A percentile compares a stretch with the other conserved stretches of the same genome.
Evolutionary conservation across 2,888 invertebrate genomes (phyloP).

Genomic region (Spodoptera exigua): DNA sequence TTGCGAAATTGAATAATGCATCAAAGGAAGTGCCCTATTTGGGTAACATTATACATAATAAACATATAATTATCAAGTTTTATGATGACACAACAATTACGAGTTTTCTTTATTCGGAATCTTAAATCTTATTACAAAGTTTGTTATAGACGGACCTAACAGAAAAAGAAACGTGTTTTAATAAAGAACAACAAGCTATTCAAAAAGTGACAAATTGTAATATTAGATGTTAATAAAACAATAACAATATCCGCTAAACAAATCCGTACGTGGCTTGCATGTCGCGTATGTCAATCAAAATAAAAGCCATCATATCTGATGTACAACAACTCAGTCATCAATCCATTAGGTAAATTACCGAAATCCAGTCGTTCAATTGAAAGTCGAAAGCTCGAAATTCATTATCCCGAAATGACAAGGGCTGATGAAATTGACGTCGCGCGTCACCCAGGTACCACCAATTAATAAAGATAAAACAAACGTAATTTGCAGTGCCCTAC

Average conservation of each 20-base stretch:
- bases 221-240: background rate
- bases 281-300: conserved; percentile 31
- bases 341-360: conserved; percentile 43
- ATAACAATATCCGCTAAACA: background rate
- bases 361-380: conserved; percentile 34
- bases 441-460: conserved; percentile 19
- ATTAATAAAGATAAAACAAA: conserved; percentile 40
- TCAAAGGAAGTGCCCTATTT: too few species aligned
- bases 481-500: conserved; percentile 12
- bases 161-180: too few species aligned
- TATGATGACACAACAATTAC: too few species aligned
- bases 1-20: too few species aligned
- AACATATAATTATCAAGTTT: too few species aligned
- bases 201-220: background rate
- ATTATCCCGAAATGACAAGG: conserved; percentile 37
- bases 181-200: too few species aligned
- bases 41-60: too few species aligned
- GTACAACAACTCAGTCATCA: conserved; percentile 13
- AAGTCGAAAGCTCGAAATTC: conserved; percentile 34
- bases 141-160: too few species aligned
- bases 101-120: too few species aligned
- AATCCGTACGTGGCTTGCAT: background rate
- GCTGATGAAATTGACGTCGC: conserved; percentile 44
- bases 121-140: too few species aligned
- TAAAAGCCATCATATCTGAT: conserved; percentile 37